phyloP scores from a whole-genome alignment of 2,797 vertebrate species.

The Thaleichthys pacificus region DNA sequence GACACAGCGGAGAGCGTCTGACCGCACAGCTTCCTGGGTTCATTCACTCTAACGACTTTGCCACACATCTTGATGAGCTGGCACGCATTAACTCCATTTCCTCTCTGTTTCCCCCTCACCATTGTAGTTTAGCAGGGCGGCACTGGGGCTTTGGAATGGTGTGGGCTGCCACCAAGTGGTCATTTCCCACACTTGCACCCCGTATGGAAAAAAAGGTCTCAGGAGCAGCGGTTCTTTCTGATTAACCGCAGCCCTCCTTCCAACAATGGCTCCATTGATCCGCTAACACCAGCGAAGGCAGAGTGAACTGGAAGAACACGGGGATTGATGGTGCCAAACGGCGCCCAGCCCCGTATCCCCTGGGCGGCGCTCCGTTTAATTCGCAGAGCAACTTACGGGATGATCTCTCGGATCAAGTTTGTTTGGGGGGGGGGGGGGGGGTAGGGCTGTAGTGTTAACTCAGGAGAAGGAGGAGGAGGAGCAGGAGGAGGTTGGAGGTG shows the following conservation, averaged over 20 bases:
- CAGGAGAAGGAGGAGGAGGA: neutral
- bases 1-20: neutral
- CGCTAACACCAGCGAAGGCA: conserved; percentile 28
- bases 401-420: conserved; percentile 35
- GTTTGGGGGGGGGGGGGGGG: no score
- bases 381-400: conserved; percentile 19
- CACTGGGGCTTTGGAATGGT: conserved; percentile 18
- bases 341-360: conserved; percentile 2
- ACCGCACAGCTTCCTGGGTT: neutral
- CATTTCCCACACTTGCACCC: conserved; percentile 17
- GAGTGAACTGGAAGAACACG: conserved; percentile 21
- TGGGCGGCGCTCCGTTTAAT: conserved; percentile 18
- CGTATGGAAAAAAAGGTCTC: conserved; percentile 5
- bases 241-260: conserved; percentile 4
- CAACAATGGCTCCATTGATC: conserved; percentile 23
- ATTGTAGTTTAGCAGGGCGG: neutral
- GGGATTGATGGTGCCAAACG: conserved; percentile 24
- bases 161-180: conserved; percentile 58
- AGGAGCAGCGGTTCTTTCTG: conserved; percentile 15
- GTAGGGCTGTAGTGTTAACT: neutral
- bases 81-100: neutral
- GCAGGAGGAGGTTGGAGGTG: no score
- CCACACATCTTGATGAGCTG: conserved; percentile 4
- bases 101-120: neutral
- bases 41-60: conserved; percentile 10